Evolutionary conservation across 1,140 invertebrate genomes (phyloP).

Genomic region (Zaprionus gabonicus): DNA sequence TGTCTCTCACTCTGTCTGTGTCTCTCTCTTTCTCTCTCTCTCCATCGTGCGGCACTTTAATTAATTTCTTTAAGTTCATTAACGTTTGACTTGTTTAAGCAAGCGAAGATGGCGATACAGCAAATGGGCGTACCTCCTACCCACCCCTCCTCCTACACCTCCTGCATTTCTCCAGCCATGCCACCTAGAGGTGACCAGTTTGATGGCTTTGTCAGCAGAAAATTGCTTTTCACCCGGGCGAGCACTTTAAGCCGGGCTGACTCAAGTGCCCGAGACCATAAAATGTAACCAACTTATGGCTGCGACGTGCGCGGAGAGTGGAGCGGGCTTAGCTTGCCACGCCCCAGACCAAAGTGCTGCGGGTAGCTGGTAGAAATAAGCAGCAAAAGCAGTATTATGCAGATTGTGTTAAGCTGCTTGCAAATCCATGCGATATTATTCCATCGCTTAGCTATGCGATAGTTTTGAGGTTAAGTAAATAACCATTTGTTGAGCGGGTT

Average conservation of each 20-base stretch:
- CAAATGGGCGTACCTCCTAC: slow-evolving; percentile 51
- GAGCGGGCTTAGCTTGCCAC: background rate
- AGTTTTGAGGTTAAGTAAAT: background rate
- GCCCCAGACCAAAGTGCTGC: background rate
- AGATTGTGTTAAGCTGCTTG: background rate
- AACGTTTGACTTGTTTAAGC: slow-evolving; percentile 75
- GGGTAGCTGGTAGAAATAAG: background rate
- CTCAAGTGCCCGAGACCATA: slow-evolving; percentile 20
- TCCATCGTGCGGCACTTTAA: slow-evolving; percentile 61
- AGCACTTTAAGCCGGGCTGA: slow-evolving; percentile 19
- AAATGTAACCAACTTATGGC: slow-evolving; percentile 19
- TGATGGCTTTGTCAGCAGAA: slow-evolving; percentile 66
- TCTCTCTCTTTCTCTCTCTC: slow-evolving; percentile 10
- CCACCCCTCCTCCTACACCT: background rate
- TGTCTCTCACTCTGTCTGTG: background rate
- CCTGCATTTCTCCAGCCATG: background rate
- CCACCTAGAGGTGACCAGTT: slow-evolving; percentile 38
- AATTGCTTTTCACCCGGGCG: slow-evolving; percentile 37
- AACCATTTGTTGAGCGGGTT: background rate
- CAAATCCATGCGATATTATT: background rate
- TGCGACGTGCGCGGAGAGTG: background rate
- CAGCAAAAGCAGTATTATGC: background rate
- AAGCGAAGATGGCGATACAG: slow-evolving; percentile 53
- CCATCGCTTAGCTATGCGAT: background rate
- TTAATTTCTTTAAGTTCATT: slow-evolving; percentile 82